Evolutionary conservation across 2,888 invertebrate species (phyloP), one percentile per base, ranked within the genome.

Genomic region (Yponomeuta plumbellus): DNA sequence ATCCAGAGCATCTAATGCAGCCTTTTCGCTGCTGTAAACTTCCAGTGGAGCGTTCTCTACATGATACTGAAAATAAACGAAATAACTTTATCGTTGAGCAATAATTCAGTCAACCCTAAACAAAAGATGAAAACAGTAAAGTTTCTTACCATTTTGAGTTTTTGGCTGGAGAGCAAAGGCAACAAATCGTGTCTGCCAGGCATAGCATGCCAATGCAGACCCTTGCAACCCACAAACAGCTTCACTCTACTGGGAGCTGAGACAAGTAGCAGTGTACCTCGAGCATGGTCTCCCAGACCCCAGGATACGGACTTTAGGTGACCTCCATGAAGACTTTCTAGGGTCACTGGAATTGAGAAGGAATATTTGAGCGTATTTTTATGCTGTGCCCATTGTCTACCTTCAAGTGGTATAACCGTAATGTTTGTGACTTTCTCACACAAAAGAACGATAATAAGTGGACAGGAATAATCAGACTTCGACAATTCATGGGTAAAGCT

Each of bases 161-260:
- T 83, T 11, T 89, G 89, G 72, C 84, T 85, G 21, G 83, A 84
- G 85, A 93, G 89, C 73, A 92, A 86, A 65, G 86, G 81, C 73
- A 92, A 86, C 82, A 94, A 90, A 70, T 94, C 93, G 70, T 92
- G 91, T 77, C 92, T 88, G 64, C 91, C 91, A 8, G 93, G 91
- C 75, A 94, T 92, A 11, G 92, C 83, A 26, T 95, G 92, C 82
- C 92, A 92, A 57, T 94, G 95, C 68, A 94, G 92, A 1, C 92
- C 86, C 34, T 89, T 87, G 76, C 95, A 96, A 72, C 95, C 94
- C 4, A 94, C 90, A 72, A 93, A 93, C 39, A 96, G 81, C 71
- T 93, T 93, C 22, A 95, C 92, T 70, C 92, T 92, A 2, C 92
- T 92, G 0, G 92, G 88, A 0, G 93, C 92, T 69, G 94, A 82